Evolutionary conservation across 2,797 vertebrate genomes (phyloP).

Genomic region (Lepilemur septentrionalis): DNA sequence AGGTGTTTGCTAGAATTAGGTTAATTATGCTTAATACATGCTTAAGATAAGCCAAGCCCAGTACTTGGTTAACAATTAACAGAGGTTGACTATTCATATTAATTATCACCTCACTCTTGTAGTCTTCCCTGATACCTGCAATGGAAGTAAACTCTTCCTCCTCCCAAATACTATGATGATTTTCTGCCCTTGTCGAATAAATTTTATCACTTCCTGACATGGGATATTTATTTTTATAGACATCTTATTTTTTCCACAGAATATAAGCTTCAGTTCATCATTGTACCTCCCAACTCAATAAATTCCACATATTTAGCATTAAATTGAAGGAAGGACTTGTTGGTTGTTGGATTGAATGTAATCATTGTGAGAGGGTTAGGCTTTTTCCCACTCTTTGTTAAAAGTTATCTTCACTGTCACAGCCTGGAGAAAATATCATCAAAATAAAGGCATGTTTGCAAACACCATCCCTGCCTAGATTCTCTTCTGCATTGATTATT

Average conservation of each 20-base stretch:
- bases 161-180: background rate
- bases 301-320: background rate
- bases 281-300: background rate
- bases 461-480: background rate
- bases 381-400: background rate
- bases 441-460: background rate
- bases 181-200: background rate
- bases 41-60: background rate
- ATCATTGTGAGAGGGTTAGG: background rate
- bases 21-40: background rate
- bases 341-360: background rate
- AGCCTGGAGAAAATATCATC: background rate
- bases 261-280: background rate
- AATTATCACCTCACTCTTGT: background rate
- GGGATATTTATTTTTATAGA: constrained; percentile 31
- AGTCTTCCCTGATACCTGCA: background rate
- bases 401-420: background rate
- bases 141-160: background rate
- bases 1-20: background rate
- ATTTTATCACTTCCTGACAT: background rate
- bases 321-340: background rate
- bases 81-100: background rate
- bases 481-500: background rate
- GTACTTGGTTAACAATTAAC: background rate
- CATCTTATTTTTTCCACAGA: background rate